Evolutionary conservation across 1,140 invertebrate species (phyloP).

Genomic region (Littorina saxatilis): DNA sequence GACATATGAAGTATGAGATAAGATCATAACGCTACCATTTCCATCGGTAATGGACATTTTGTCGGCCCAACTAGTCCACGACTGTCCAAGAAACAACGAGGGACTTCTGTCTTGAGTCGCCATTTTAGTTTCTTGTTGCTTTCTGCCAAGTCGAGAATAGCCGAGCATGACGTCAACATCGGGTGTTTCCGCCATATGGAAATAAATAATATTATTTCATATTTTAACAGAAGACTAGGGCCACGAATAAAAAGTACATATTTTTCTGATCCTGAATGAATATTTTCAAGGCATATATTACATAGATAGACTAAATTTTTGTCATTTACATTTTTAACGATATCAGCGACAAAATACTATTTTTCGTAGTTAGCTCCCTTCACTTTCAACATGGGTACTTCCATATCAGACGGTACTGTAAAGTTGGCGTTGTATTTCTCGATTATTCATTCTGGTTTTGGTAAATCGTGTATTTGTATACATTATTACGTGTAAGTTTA

Average conservation of each 20-base stretch:
- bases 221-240: no score
- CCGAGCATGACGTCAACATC: conserved; percentile 74
- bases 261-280: no score
- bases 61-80: conserved; percentile 73
- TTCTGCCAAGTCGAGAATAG: conserved; percentile 69
- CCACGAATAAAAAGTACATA: no score
- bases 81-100: conserved; percentile 74
- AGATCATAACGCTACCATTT: conserved; percentile 56
- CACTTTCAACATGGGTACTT: not conserved
- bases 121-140: conserved; percentile 76
- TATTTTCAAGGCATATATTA: no score
- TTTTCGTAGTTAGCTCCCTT: not conserved
- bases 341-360: not conserved
- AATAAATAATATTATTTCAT: not conserved
- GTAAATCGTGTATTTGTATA: no score
- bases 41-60: conserved; percentile 55
- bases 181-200: conserved; percentile 34
- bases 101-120: conserved; percentile 76
- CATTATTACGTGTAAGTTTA: no score
- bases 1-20: conserved; percentile 20
- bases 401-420: conserved; percentile 21
- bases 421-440: no score
- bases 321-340: not conserved
- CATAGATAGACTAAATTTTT: no score
- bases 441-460: no score